Base-by-base conservation (phyloP, 2,797 vertebrate genomes). In the Chaunax sp. region DNA sequence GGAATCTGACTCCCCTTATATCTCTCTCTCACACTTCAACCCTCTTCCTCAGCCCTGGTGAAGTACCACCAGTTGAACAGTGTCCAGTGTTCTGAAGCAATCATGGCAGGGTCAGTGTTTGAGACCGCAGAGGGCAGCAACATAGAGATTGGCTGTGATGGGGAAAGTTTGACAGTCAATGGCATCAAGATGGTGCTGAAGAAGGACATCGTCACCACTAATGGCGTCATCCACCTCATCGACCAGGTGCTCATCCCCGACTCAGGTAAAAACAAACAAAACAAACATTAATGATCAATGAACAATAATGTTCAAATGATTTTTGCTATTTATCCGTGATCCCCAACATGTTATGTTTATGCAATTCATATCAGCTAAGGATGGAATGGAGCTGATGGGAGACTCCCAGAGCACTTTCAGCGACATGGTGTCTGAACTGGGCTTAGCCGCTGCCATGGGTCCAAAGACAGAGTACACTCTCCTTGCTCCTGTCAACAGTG, bases 201-300 rank as follows among this genome's bases (percentile, higher is more conserved):
- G 82, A 99, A 98, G 84, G 98, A 99, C 83, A 96, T 99, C 22
- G 94, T 98, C 40, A 92, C 96, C 62, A 95, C 89, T 77, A 99
- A 99, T 16, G 98, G 98, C 0, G 96, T 99, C 57, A 96, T 99
- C 88, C 97, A 99, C 83, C 88, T 97, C 70, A 96, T 98, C 38
- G 94, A 96, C 80, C 82, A 94, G 85, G 95, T 99, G 53, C 91
- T 99, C 44, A 90, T 99, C 81, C 98, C 97, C 28, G 90, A 99
- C 78, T 95, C 96, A 63, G 97, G 98, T 98, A 82, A 54, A 7
- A 15, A 8, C 2, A n/a, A 94, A 91, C n/a, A n/a, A n/a, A n/a
- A n/a, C n/a, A 80, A 15, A 78, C 37, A 23, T 22, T 9, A 11
- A 5, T 35, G 33, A 11, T 10, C 33, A n/a, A n/a, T 5, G 23